Conservation (phyloP, 2,888 invertebrate species). For the Sipunculus nudus region DNA sequence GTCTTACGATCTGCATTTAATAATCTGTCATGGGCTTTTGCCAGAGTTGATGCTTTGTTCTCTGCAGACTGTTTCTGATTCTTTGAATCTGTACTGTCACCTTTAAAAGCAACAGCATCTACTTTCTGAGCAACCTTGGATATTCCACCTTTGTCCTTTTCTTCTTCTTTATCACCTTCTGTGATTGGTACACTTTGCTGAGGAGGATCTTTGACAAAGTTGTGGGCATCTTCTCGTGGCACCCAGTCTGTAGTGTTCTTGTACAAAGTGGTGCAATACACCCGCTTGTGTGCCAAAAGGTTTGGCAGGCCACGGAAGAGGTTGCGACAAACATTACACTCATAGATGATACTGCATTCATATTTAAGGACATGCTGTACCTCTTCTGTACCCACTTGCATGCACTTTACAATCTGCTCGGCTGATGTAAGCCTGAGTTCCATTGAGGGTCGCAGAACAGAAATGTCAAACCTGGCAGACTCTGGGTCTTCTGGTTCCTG, state of each 20-base stretch:
- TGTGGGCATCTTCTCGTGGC: neutral
- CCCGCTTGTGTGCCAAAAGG: conserved; percentile 88
- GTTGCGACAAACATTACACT: conserved; percentile 87
- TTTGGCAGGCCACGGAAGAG: conserved; percentile 87
- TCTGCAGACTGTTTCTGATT: neutral
- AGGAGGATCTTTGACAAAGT: neutral
- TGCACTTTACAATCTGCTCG: conserved; percentile 77
- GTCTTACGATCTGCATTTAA: too few species aligned
- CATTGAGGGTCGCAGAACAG: neutral
- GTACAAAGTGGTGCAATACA: conserved; percentile 73
- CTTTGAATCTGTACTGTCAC: neutral
- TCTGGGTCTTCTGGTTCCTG: too few species aligned
- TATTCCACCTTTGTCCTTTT: neutral
- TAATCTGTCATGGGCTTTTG: neutral
- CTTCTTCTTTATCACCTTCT: neutral
- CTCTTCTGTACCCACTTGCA: conserved; percentile 82
- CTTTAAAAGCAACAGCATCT: neutral
- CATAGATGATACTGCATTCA: conserved; percentile 89
- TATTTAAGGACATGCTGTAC: conserved; percentile 78
- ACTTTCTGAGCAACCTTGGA: neutral
- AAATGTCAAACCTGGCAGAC: neutral
- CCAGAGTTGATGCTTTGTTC: too few species aligned
- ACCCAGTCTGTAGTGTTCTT: neutral
- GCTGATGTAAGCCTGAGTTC: conserved; percentile 59
- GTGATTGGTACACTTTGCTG: too few species aligned